Evolutionary conservation across 2,113 vertebrate species (phyloP).

Genomic region (Chaetodon trifascialis): DNA sequence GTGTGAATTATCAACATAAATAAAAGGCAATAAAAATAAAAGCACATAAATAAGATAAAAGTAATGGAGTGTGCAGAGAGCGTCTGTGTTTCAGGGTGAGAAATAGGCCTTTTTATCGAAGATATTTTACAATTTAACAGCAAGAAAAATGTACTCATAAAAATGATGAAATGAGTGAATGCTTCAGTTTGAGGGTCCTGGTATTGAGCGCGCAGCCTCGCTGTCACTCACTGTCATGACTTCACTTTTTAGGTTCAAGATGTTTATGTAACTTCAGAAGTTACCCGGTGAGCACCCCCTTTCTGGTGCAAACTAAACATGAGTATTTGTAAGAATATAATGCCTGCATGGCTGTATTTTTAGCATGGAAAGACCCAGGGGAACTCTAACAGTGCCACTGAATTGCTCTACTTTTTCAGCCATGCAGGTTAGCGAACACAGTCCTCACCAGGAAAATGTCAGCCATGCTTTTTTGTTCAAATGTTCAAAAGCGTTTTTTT

Average conservation of each 20-base stretch:
- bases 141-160: neutral
- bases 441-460: neutral
- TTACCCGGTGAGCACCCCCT: neutral
- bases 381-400: conserved; percentile 7
- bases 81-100: neutral
- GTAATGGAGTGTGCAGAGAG: too few species aligned
- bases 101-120: neutral
- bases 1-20: neutral
- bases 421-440: neutral
- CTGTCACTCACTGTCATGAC: neutral
- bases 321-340: neutral
- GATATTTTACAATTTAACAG: neutral
- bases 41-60: neutral
- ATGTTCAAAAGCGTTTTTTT: neutral
- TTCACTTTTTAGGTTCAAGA: neutral
- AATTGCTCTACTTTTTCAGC: conserved; percentile 20
- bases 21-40: neutral
- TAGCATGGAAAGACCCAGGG: neutral
- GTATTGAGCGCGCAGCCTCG: neutral
- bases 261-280: neutral
- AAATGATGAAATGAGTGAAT: neutral
- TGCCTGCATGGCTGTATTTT: conserved; percentile 1
- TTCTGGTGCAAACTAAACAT: conserved; percentile 4
- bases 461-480: neutral
- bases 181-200: neutral